Evolutionary conservation across 2,888 invertebrate genomes (phyloP), one percentile per base, ranked within the genome.

Genomic region (Limnephilus auricula): DNA sequence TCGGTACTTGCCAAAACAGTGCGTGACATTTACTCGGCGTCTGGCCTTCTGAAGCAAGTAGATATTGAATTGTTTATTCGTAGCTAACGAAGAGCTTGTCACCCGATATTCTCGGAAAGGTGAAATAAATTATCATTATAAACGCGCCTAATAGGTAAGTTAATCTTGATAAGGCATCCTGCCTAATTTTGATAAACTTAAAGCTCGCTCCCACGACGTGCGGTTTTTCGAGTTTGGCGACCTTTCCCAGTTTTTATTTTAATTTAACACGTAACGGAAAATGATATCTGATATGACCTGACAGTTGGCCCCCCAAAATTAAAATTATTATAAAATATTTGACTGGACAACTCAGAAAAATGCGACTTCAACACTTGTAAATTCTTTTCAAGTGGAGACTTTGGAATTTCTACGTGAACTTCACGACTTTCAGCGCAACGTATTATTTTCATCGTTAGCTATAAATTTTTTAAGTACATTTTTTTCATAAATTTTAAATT

Each of bases 41-140:
- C 65, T 65, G 65, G 25, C 65, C 25, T 65, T n/a, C 25, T n/a
- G 9, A 6, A 65, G 65, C 34, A 82, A 82, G 37, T 18, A 34
- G 31, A 34, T 82, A 82, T 82, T 82, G 82, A 82, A 82, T 65
- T 82, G 82, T 82, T 82, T 82, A 82, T 82, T 82, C 37, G 82
- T 13, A 34, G 82, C 82, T 82, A 82, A 82, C 82, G 82, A 82
- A 82, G 65, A 25, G 65, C 65, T 65, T 65, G 65, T 65, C 65
- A 65, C 34, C 82, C 9, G 82, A 34, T 82, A 82, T 25, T 15
- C 37, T 32, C 37, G 82, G 9, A 34, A 82, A 82, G 82, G 37
- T 65, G 65, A 37, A 82, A 82, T 82, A 82, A 82, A 82, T 82
- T 82, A 82, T 32, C 82, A 82, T 34, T 82, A 34, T 82, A 34